Conservation (phyloP, 2,888 invertebrate species). For the Hyppa rectilinea region DNA sequence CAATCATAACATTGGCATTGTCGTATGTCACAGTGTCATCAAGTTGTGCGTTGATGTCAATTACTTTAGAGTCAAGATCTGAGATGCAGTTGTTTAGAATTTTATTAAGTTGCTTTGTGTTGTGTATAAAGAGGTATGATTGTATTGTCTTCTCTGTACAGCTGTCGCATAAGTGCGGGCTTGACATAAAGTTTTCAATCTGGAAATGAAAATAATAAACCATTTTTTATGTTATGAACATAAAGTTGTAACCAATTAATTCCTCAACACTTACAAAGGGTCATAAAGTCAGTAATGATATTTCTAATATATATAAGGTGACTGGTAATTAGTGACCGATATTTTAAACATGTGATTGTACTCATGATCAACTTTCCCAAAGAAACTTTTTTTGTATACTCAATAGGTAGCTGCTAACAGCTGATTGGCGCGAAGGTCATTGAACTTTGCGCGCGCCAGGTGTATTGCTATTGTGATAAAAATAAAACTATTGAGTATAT, state of each 20-base stretch:
- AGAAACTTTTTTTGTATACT: too few relatives aligned
- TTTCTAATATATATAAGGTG: too few relatives aligned
- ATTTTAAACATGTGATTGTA: too few relatives aligned
- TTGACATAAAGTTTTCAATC: slow-evolving; percentile 71
- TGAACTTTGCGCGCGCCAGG: too few relatives aligned
- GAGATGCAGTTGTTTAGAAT: slow-evolving; percentile 72
- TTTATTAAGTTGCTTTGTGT: slow-evolving; percentile 72
- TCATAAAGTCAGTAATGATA: too few relatives aligned
- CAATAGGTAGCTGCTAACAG: too few relatives aligned
- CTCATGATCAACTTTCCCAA: too few relatives aligned
- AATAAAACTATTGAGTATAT: too few relatives aligned
- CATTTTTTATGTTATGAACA: neutral
- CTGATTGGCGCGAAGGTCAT: too few relatives aligned
- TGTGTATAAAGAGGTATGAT: slow-evolving; percentile 75
- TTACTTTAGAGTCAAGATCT: slow-evolving; percentile 74
- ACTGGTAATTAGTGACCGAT: too few relatives aligned
- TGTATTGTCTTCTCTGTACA: slow-evolving; percentile 76
- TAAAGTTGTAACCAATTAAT: neutral
- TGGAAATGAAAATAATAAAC: slow-evolving; percentile 58
- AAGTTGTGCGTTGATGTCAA: slow-evolving; percentile 70
- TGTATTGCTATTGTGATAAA: too few relatives aligned
- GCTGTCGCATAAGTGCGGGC: slow-evolving; percentile 69
- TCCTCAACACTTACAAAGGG: neutral
- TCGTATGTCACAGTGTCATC: slow-evolving; percentile 55
- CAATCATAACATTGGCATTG: slow-evolving; percentile 75